These are phyloP conservation scores for Drosophila lacicola DNA, from an alignment of 2,888 invertebrate genomes.

Conservation along the genomic window DNA sequence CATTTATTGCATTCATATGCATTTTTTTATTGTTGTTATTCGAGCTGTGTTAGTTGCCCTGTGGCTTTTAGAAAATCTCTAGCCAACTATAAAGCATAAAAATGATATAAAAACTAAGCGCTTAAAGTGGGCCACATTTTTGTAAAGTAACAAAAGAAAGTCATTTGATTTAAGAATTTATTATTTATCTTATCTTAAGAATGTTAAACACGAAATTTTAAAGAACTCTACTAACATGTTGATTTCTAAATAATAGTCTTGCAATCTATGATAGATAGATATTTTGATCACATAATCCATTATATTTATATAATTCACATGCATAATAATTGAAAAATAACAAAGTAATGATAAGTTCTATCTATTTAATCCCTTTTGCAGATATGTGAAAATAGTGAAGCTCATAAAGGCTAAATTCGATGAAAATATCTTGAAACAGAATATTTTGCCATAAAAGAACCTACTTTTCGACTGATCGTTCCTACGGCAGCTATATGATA, in stretches of 20 bases:
- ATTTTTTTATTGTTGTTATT: constrained; percentile 18
- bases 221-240: not conserved
- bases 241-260: not conserved
- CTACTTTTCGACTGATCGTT: too few species aligned
- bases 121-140: constrained; percentile 28
- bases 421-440: too few species aligned
- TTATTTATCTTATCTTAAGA: not conserved
- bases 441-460: too few species aligned
- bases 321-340: too few species aligned
- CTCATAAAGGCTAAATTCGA: too few species aligned
- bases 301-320: too few species aligned
- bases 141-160: not conserved
- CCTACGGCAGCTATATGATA: too few species aligned
- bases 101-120: constrained; percentile 14
- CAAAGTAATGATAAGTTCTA: too few species aligned
- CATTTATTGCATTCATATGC: constrained; percentile 29
- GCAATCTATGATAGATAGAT: not conserved
- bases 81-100: constrained; percentile 7
- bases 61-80: not conserved
- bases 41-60: not conserved
- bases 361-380: too few species aligned
- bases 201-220: not conserved
- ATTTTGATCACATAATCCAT: not conserved
- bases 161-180: not conserved
- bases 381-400: too few species aligned